These are phyloP conservation scores for Ophion ellenae DNA, from an alignment of 2,888 invertebrate genomes.

Conservation along the genomic window DNA sequence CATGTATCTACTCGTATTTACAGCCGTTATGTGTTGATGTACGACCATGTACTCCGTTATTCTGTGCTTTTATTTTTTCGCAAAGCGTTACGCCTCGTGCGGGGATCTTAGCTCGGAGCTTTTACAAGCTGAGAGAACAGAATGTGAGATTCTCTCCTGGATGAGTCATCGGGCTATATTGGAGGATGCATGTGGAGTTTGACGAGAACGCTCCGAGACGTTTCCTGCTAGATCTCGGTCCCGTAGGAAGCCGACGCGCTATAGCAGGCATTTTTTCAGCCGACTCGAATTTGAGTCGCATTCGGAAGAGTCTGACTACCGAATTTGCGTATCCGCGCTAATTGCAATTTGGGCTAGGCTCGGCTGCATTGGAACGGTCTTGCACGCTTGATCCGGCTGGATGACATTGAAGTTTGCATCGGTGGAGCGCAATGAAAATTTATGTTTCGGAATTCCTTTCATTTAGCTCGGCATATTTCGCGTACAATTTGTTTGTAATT, in stretches of 20 bases:
- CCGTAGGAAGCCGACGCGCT: neutral
- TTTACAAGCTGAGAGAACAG: constrained; percentile 15
- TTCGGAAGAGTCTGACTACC: too few relatives aligned
- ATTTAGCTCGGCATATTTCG: too few relatives aligned
- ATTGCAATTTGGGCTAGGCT: too few relatives aligned
- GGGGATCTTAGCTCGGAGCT: neutral
- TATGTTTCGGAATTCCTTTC: too few relatives aligned
- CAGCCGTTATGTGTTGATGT: neutral
- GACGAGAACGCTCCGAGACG: neutral
- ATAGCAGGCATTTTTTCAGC: neutral
- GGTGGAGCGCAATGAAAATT: too few relatives aligned
- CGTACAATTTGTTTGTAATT: too few relatives aligned
- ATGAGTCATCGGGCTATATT: constrained; percentile 62
- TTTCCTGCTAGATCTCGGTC: neutral
- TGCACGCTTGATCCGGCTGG: too few relatives aligned
- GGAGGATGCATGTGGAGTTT: constrained; percentile 24
- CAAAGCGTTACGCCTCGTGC: neutral
- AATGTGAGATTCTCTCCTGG: constrained; percentile 29
- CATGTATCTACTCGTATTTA: neutral
- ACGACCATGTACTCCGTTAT: neutral
- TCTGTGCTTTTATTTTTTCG: neutral
- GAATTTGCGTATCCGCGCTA: too few relatives aligned
- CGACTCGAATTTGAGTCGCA: too few relatives aligned
- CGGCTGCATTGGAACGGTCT: too few relatives aligned
- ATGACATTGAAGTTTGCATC: too few relatives aligned